Evolutionary conservation across 1,140 invertebrate genomes (phyloP), one percentile per base, ranked within the genome.

Genomic region (Scaptomyza pallida): DNA sequence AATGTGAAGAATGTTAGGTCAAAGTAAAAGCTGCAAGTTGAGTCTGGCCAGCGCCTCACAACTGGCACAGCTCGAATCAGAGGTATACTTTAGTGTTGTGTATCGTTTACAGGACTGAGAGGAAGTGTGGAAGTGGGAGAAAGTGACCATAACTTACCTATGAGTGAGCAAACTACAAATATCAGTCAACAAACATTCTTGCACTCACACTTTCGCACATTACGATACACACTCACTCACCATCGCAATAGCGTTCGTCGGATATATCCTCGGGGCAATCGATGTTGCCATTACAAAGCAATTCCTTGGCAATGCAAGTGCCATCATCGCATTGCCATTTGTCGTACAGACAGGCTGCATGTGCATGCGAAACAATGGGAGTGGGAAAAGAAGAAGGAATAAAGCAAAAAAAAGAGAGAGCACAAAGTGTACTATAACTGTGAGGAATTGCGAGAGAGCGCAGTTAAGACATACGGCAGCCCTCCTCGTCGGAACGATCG

Each of bases 261-360:
- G 95, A 95, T 72, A 93, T 92, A 89, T 95, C 94, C 8, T 92
- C 91, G n/a, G 93, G 93, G 82, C 95, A 96, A 89, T 96, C 94
- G 48, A 92, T 91, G 9, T 92, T 91, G 57, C 94, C 94, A 86
- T 96, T 93, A 79, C 95, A 96, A 30, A 93, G 92, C 56, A 93
- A 92, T 37, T 89, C 92, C 50, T 92, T 91, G 23, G 93, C 92
- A 74, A 96, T 94, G 78, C 95, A 96, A 57, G 85, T 92, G 40
- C 93, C 93, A 67, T 93, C 92, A 82, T 94, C 93, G 74, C 93
- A 94, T 89, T 93, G 93, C 93, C 93, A 94, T 74, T 93, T 92
- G 75, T 93, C 92, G 69, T 93, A 90, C 64, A 91, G 90, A 92
- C 93, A 94, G 90, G 93, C 93, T 94, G 92, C 78, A 72, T 86